phyloP scores from a whole-genome alignment of 2,888 invertebrate species.

The Anticlea derivata region DNA sequence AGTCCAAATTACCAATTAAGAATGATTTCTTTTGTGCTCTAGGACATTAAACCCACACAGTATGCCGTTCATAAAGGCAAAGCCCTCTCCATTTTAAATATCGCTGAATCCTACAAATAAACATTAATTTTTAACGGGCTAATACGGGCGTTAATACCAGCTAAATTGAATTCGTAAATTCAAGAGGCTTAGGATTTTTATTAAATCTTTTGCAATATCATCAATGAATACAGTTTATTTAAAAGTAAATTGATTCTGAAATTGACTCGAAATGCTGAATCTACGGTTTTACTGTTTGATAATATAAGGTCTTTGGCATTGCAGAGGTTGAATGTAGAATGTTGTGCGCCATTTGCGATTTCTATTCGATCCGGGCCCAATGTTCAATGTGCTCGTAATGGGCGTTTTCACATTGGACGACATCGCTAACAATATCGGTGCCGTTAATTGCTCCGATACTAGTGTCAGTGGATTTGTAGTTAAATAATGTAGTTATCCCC shows the following conservation, averaged over 20 bases:
- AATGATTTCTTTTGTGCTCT: not conserved
- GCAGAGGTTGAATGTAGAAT: slow-evolving; percentile 6
- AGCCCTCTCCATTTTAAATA: not conserved
- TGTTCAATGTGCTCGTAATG: not conserved
- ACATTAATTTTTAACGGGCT: slow-evolving; percentile 3
- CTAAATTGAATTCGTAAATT: slow-evolving; percentile 23
- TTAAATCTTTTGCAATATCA: slow-evolving; percentile 15
- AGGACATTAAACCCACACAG: not conserved
- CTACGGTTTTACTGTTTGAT: not conserved
- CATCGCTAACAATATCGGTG: not conserved
- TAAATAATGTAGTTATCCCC: too few relatives aligned
- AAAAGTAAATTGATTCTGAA: slow-evolving; percentile 14
- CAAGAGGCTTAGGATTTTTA: slow-evolving; percentile 14
- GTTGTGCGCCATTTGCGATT: slow-evolving; percentile 6
- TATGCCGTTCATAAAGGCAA: not conserved
- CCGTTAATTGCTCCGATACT: not conserved
- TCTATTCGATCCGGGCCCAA: not conserved
- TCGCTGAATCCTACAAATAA: slow-evolving; percentile 5
- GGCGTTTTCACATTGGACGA: not conserved
- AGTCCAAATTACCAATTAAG: not conserved
- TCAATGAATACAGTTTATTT: slow-evolving; percentile 15
- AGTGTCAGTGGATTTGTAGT: too few relatives aligned
- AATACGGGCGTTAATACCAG: slow-evolving; percentile 10
- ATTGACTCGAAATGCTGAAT: slow-evolving; percentile 9
- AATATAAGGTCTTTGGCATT: slow-evolving; percentile 5